Percentiles rank a stretch among this genome's conserved stretches.
These are phyloP conservation scores for Heteromyza rotundicornis DNA, from an alignment of 2,888 invertebrate genomes.

Conservation along the genomic window DNA sequence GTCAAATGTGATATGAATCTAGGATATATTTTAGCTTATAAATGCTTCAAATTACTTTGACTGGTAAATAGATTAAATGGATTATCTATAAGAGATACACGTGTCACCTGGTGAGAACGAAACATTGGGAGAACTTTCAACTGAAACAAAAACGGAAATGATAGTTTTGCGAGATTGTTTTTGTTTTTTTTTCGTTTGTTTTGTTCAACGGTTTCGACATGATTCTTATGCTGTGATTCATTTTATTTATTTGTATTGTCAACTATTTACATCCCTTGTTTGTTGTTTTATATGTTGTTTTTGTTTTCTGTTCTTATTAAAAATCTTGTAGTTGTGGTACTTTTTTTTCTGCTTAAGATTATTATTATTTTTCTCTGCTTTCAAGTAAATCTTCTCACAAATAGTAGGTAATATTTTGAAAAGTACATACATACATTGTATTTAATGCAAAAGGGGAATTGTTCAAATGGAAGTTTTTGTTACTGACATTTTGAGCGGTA, in stretches of 20 bases:
- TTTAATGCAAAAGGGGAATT: too few species aligned
- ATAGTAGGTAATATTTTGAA: too few species aligned
- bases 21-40: too few species aligned
- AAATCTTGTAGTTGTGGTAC: background rate
- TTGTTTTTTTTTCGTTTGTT: conserved; percentile 15
- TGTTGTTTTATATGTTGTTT: conserved; percentile 22
- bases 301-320: background rate
- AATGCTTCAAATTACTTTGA: too few species aligned
- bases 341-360: conserved; percentile 20
- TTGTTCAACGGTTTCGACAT: conserved; percentile 2
- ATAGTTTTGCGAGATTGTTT: conserved; percentile 19
- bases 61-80: too few species aligned
- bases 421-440: too few species aligned
- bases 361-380: conserved; percentile 13
- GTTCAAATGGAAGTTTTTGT: conserved; percentile 15
- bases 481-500: conserved; percentile 24
- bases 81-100: too few species aligned
- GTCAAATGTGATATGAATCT: too few species aligned
- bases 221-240: background rate
- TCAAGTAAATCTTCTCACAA: background rate
- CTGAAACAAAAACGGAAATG: too few species aligned
- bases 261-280: conserved; percentile 55
- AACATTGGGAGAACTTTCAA: too few species aligned
- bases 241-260: conserved; percentile 45
- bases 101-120: too few species aligned